Evolutionary conservation across 2,797 vertebrate species (phyloP), one percentile per base, ranked within the genome.

Genomic region (Schizopygopsis pylzovi): DNA sequence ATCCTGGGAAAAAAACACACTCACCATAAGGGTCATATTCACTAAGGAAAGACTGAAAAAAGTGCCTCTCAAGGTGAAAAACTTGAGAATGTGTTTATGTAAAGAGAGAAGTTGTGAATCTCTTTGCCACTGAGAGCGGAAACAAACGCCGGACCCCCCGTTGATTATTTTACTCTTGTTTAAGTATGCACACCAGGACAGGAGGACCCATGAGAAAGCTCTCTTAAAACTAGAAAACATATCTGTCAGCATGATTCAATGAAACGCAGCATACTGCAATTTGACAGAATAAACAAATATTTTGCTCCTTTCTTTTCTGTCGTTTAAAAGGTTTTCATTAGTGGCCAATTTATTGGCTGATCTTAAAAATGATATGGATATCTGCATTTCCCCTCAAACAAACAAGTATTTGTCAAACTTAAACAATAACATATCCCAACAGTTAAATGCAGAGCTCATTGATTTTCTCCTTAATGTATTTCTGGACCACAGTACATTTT

Each of bases 51-150:
- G 67, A 84, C 67, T 65, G 16, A 45, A 82, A 73, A 76, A 37
- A 61, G 80, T 73, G 68, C 75, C 87, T 88, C 91, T 93, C 89
- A 94, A 95, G 93, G 93, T 95, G 93, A 93, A 95, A 91, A 90
- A 89, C 92, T 90, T 92, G 79, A 82, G 67, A 79, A 76, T 56
- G 76, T 85, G 73, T 89, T 90, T 91, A 92, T 85, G 87, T 65
- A 49, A 75, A 79, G 87, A 81, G 72, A 68, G 75, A 76, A 79
- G 85, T 59, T 73, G 83, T 25, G 72, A 85, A 77, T 70, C 33
- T 81, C 63, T 56, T 52, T 65, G 77, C 71, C 56, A 71, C 61
- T 37, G 72, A 41, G 82, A 72, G 16, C 37, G 63, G 43, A 87
- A 73, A 67, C 82, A 71, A 84, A 81, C 5, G n/a, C 71, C 0